Conservation (phyloP, 2,797 vertebrate species). For the Squalus acanthias region DNA sequence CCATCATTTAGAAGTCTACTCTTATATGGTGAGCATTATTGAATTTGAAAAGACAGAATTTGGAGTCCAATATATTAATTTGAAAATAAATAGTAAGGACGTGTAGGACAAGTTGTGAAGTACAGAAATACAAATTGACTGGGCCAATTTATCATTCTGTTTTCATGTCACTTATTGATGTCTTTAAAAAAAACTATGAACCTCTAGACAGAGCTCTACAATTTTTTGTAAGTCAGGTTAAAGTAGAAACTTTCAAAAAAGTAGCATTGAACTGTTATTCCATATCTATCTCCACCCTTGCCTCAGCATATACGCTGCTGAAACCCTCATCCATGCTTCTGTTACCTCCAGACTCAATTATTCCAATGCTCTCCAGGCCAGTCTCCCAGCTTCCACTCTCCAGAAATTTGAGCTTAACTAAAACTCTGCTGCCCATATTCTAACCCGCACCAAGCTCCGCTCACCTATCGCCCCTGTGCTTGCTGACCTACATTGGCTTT, state of each 20-base stretch:
- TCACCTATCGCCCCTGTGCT: background rate
- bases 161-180: background rate
- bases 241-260: background rate
- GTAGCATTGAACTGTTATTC: background rate
- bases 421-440: background rate
- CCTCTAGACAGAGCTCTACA: background rate
- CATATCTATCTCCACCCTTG: background rate
- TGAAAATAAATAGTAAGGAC: background rate
- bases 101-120: background rate
- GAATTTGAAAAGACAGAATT: background rate
- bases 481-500: background rate
- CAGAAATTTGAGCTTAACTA: background rate
- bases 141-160: background rate
- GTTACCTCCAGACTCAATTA: background rate
- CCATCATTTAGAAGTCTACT: background rate
- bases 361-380: background rate
- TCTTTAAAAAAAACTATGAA: background rate
- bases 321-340: background rate
- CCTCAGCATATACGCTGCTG: background rate
- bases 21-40: too few relatives aligned
- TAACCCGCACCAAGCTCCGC: too few relatives aligned
- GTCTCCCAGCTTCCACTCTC: background rate
- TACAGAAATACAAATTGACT: background rate
- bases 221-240: background rate
- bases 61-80: background rate